A percentile compares a stretch with the other conserved stretches of the same genome.
These are phyloP conservation scores for Nomada fabriciana DNA, from an alignment of 2,888 invertebrate genomes.

Conservation along the genomic window DNA sequence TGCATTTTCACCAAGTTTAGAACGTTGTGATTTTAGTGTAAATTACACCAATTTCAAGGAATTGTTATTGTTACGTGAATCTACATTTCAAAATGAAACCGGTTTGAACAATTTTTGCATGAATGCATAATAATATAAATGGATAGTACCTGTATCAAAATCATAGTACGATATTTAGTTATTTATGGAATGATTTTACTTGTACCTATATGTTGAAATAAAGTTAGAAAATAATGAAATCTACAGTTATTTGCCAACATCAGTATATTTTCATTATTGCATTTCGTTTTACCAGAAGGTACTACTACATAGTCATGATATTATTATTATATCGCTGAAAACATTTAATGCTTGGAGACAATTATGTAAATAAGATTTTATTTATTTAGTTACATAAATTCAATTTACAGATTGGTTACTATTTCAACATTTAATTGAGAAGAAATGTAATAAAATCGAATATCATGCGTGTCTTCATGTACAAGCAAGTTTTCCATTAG, in stretches of 20 bases:
- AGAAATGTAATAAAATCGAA: neutral
- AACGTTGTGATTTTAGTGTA: constrained; percentile 27
- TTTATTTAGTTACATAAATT: too few species aligned
- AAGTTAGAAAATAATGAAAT: constrained; percentile 23
- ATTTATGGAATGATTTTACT: constrained; percentile 57
- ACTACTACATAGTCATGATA: too few species aligned
- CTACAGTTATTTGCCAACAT: constrained; percentile 1
- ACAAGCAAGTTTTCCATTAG: neutral
- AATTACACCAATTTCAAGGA: constrained; percentile 19
- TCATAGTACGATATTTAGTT: constrained; percentile 46
- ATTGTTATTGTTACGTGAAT: constrained; percentile 7
- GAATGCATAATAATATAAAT: constrained; percentile 37
- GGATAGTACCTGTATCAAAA: constrained; percentile 60
- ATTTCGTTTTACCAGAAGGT: too few species aligned
- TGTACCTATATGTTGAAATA: constrained; percentile 51
- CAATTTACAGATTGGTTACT: too few species aligned
- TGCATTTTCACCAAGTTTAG: constrained; percentile 15
- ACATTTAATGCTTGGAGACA: too few species aligned
- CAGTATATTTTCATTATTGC: neutral
- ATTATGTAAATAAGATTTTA: too few species aligned
- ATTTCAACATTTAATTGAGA: neutral
- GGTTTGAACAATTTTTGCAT: constrained; percentile 33
- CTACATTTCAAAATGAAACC: constrained; percentile 7
- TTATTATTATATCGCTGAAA: too few species aligned
- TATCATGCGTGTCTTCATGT: neutral